phyloP scores from a whole-genome alignment of 2,113 vertebrate species.

The Gallinago paraguaiae region DNA sequence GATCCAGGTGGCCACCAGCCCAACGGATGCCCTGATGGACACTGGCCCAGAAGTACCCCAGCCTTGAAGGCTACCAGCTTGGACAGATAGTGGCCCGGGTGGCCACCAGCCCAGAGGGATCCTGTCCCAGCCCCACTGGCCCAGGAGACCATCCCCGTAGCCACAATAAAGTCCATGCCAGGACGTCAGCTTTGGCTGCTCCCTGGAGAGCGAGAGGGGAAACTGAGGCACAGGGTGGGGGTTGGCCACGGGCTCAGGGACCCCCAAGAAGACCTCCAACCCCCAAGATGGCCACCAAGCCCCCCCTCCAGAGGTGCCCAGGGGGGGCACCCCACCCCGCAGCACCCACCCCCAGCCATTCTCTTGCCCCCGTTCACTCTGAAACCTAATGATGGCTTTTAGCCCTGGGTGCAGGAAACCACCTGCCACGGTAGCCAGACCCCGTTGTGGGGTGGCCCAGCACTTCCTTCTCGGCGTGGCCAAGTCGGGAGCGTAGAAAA shows the following conservation, averaged over 20 bases:
- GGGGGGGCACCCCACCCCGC: rapidly evolving
- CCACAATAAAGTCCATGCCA: neutral
- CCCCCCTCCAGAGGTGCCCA: neutral
- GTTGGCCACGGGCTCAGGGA: neutral
- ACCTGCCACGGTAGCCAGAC: neutral
- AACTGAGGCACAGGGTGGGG: neutral
- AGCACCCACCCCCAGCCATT: rapidly evolving
- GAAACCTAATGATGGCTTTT: neutral
- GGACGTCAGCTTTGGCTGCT: neutral
- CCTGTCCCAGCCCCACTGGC: neutral
- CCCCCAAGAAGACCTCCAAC: too few species aligned
- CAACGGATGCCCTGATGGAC: neutral
- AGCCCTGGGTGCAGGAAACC: rapidly evolving
- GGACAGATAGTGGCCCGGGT: neutral
- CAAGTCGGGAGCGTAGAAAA: neutral
- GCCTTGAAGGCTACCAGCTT: neutral
- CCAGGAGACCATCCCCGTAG: neutral
- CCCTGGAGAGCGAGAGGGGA: neutral
- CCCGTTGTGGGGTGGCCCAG: rapidly evolving
- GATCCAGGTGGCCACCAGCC: too few species aligned
- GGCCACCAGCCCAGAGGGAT: rapidly evolving
- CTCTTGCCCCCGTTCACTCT: neutral
- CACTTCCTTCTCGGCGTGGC: neutral
- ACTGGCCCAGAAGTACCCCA: too few species aligned
- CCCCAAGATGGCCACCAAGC: neutral